Evolutionary conservation across 1,140 invertebrate species (phyloP).

Genomic region (Brachionus manjavacas): DNA sequence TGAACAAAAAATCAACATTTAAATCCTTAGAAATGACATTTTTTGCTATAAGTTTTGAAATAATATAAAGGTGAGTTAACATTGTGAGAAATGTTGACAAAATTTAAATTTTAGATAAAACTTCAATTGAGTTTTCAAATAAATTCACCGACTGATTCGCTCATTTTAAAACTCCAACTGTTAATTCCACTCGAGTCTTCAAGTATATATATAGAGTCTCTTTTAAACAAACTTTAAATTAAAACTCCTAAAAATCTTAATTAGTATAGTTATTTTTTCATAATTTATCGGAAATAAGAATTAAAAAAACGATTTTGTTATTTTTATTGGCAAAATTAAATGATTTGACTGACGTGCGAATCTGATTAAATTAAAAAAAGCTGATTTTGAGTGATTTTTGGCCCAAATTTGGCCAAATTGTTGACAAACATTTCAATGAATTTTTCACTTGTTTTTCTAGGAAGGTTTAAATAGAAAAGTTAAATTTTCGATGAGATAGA

Average conservation of each 20-base stretch:
- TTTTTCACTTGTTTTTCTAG: neutral
- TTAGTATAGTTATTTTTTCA: neutral
- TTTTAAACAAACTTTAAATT: neutral
- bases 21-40: neutral
- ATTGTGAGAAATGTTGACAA: neutral
- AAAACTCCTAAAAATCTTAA: neutral
- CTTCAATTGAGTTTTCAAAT: neutral
- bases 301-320: neutral
- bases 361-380: neutral
- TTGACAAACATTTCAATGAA: neutral
- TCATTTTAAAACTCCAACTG: neutral
- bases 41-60: neutral
- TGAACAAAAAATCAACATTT: neutral
- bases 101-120: neutral
- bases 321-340: neutral
- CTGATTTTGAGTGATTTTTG: neutral
- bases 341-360: neutral
- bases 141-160: neutral
- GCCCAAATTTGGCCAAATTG: neutral
- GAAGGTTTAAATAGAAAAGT: neutral
- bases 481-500: neutral
- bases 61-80: neutral
- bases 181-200: neutral
- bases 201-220: neutral
- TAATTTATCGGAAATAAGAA: neutral